phyloP scores from a whole-genome alignment of 2,113 vertebrate genomes.

The Rhegmatorhina hoffmannsi region DNA sequence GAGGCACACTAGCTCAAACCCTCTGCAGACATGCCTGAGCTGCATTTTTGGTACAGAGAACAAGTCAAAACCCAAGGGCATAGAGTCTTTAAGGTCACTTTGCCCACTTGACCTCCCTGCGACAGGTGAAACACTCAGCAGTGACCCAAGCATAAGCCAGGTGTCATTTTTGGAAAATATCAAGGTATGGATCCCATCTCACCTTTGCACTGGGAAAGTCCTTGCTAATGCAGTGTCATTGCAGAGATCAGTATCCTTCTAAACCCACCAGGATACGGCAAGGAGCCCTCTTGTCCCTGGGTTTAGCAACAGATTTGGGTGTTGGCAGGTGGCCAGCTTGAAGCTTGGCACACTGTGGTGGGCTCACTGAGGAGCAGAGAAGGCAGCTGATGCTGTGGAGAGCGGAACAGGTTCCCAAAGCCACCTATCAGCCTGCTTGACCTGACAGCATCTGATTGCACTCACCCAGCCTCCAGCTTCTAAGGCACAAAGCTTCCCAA shows the following conservation, averaged over 20 bases:
- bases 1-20: not conserved
- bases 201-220: not conserved
- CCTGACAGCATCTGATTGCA: not conserved
- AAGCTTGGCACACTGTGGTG: not conserved
- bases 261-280: rapidly evolving
- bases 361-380: not conserved
- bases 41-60: not conserved
- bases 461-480: not conserved
- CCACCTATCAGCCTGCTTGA: not conserved
- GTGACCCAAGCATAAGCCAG: not conserved
- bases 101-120: not conserved
- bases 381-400: not conserved
- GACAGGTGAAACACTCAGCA: not conserved
- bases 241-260: not conserved
- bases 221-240: not conserved
- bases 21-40: not conserved
- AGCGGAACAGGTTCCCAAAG: not conserved
- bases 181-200: not conserved
- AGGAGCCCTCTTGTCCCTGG: rapidly evolving
- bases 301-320: not conserved
- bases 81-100: not conserved
- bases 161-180: not conserved
- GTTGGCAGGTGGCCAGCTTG: rapidly evolving
- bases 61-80: not conserved
- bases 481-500: not conserved